These are phyloP conservation scores for Phylloscopus whistleri DNA, from an alignment of 2,113 vertebrate species.

Conservation along the genomic window DNA sequence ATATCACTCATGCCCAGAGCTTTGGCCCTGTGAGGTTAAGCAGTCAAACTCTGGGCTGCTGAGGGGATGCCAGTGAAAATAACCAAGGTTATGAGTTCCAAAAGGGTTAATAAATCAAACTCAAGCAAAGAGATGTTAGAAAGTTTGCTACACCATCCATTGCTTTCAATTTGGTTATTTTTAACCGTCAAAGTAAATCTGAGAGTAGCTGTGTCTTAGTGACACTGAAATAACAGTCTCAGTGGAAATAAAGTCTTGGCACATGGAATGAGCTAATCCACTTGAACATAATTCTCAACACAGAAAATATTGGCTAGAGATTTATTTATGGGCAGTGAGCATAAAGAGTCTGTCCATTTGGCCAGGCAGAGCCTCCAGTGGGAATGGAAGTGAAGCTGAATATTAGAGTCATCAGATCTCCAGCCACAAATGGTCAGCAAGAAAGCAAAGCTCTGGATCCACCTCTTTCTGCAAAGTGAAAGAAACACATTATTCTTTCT, in stretches of 20 bases:
- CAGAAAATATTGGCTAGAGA: not conserved
- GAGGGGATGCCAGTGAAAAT: not conserved
- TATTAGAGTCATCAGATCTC: not conserved
- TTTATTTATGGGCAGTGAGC: not conserved
- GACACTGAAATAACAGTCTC: not conserved
- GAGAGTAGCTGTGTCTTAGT: not conserved
- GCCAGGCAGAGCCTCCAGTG: not conserved
- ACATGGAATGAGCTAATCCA: not conserved
- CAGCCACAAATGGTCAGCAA: not conserved
- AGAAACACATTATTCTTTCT: not conserved
- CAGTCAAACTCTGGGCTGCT: not conserved
- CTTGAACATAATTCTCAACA: not conserved
- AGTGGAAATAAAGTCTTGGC: not conserved
- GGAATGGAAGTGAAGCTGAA: not conserved
- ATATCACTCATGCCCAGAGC: accelerated
- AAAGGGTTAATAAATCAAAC: not conserved
- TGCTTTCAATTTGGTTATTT: not conserved
- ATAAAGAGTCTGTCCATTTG: not conserved
- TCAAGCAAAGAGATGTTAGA: not conserved
- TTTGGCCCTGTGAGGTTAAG: not conserved
- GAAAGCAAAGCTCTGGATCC: not conserved
- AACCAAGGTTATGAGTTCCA: not conserved
- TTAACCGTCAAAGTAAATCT: not conserved
- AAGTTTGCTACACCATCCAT: not conserved
- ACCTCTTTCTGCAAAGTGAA: not conserved